These are phyloP conservation scores for Drosophila neonasuta DNA, from an alignment of 2,888 invertebrate species.

Conservation along the genomic window DNA sequence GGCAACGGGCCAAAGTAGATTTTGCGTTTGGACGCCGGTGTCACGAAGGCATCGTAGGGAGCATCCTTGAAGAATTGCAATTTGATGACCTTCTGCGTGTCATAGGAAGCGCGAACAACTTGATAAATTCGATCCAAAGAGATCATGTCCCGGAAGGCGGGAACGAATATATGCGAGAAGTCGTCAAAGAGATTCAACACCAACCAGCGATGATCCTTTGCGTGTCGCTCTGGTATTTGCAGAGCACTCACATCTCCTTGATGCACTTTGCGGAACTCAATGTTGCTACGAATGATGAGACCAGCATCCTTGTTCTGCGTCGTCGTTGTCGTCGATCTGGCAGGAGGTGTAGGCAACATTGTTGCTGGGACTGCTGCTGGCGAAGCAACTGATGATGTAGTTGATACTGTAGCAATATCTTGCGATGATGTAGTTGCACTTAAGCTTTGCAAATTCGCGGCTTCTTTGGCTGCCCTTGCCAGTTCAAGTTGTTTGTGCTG, in stretches of 20 bases:
- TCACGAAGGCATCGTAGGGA: slow-evolving; percentile 79
- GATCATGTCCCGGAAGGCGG: slow-evolving; percentile 79
- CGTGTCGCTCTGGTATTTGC: slow-evolving; percentile 70
- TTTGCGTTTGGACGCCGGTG: slow-evolving; percentile 74
- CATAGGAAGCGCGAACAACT: slow-evolving; percentile 71
- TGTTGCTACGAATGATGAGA: slow-evolving; percentile 70
- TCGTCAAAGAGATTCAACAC: slow-evolving; percentile 80
- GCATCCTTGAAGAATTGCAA: slow-evolving; percentile 78
- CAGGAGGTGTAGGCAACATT: not conserved
- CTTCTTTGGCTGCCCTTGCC: not conserved
- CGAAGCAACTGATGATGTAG: not conserved
- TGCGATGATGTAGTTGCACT: not conserved
- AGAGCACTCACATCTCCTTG: slow-evolving; percentile 72
- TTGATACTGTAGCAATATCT: not conserved
- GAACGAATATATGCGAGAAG: slow-evolving; percentile 82
- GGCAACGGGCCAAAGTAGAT: slow-evolving; percentile 81
- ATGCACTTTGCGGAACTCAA: slow-evolving; percentile 73
- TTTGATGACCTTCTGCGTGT: slow-evolving; percentile 78
- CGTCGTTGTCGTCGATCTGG: not conserved
- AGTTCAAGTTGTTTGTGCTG: slow-evolving; percentile 5
- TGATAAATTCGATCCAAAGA: slow-evolving; percentile 80
- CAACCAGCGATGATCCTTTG: slow-evolving; percentile 79
- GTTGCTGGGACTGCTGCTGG: not conserved
- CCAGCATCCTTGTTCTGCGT: slow-evolving; percentile 11
- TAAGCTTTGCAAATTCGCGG: not conserved